Evolutionary conservation across 2,888 invertebrate genomes (phyloP).

Genomic region (Apantesis nais): DNA sequence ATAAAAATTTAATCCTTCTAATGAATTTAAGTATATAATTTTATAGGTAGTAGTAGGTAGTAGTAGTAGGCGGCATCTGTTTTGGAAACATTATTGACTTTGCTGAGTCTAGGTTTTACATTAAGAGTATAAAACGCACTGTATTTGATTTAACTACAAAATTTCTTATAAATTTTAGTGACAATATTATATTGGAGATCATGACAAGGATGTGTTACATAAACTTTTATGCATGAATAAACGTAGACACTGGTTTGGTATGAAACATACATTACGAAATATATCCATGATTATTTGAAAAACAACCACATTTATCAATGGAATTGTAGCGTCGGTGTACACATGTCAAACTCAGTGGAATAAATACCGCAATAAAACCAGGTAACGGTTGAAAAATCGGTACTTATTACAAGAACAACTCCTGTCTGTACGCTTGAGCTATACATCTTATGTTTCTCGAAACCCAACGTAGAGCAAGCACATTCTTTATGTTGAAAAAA

Average conservation of each 20-base stretch:
- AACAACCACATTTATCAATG: constrained; percentile 22
- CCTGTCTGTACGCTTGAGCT: constrained; percentile 51
- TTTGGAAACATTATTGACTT: constrained; percentile 38
- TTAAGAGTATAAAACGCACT: constrained; percentile 36
- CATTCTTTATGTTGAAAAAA: constrained; percentile 60
- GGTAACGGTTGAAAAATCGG: constrained; percentile 54
- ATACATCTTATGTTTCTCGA: constrained; percentile 63
- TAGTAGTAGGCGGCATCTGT: constrained; percentile 51
- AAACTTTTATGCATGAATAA: neutral
- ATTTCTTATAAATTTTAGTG: neutral
- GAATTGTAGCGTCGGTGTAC: constrained; percentile 12
- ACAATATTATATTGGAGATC: neutral
- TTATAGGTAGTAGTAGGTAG: too few relatives aligned
- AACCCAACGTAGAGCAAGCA: constrained; percentile 56
- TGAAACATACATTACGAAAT: neutral
- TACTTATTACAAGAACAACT: constrained; percentile 58
- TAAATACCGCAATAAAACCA: constrained; percentile 43
- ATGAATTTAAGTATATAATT: constrained; percentile 35
- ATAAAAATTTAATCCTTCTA: neutral
- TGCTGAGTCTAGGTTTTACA: constrained; percentile 45
- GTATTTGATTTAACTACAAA: neutral
- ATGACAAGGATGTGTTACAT: neutral
- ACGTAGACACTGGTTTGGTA: neutral
- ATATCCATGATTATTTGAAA: neutral
- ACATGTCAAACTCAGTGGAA: constrained; percentile 26